These are phyloP conservation scores for Podarcis cretensis DNA, from an alignment of 2,113 vertebrate species.

Conservation along the genomic window DNA sequence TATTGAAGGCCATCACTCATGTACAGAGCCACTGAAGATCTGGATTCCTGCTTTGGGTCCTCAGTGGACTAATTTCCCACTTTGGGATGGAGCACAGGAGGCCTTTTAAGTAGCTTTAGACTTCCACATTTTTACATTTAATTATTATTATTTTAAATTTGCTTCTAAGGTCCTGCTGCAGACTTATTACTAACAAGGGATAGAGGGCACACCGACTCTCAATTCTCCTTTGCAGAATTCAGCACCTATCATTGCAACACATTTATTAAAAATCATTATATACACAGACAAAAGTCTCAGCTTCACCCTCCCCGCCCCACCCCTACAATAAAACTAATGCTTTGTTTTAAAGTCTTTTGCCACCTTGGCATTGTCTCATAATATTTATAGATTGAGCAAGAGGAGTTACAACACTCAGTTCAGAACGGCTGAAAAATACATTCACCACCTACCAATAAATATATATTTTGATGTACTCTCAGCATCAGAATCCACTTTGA, in stretches of 20 bases:
- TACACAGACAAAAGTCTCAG: constrained; percentile 70
- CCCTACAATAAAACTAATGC: constrained; percentile 45
- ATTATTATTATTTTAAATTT: not conserved
- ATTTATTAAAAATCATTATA: constrained; percentile 84
- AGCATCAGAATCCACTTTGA: constrained; percentile 11
- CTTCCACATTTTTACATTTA: not conserved
- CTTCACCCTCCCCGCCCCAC: not conserved
- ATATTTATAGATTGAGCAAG: constrained; percentile 46
- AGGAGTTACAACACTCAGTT: constrained; percentile 65
- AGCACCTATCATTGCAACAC: constrained; percentile 60
- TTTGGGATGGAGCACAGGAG: not conserved
- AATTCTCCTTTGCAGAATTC: too few relatives aligned
- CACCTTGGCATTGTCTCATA: constrained; percentile 15
- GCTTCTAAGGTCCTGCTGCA: not conserved
- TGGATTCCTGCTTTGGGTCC: not conserved
- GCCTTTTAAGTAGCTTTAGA: too few relatives aligned
- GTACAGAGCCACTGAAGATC: not conserved
- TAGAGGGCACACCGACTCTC: not conserved
- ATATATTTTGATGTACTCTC: constrained; percentile 52
- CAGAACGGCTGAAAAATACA: constrained; percentile 70
- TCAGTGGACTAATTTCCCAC: not conserved
- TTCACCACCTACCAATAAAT: constrained; percentile 70
- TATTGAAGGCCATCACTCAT: not conserved
- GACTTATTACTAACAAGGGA: not conserved
- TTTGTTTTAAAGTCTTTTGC: constrained; percentile 42